Conservation (phyloP, 2,888 invertebrate species). For the Leptinotarsa peninsularis region DNA sequence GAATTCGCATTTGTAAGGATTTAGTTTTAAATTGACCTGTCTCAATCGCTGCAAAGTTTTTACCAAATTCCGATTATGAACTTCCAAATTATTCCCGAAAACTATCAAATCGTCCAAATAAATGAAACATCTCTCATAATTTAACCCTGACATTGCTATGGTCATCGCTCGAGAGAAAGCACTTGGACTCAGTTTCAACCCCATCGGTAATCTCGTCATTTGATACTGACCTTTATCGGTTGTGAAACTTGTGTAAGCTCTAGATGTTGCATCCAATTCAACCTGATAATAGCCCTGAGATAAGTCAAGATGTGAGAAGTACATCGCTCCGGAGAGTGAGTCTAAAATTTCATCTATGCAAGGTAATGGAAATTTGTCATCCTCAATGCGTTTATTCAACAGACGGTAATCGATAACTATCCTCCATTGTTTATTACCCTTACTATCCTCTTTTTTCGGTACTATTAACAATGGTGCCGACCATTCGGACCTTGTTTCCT, state of each 20-base stretch:
- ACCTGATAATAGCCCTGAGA: constrained; percentile 52
- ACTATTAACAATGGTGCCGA: no score
- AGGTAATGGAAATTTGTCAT: no score
- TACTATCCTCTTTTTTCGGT: no score
- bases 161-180: constrained; percentile 51
- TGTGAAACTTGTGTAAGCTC: constrained; percentile 49
- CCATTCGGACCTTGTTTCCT: no score
- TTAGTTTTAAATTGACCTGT: no score
- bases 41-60: no score
- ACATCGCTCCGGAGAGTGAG: constrained; percentile 43
- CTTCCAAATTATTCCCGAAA: not conserved
- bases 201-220: constrained; percentile 50
- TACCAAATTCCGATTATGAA: no score
- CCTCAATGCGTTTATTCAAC: no score
- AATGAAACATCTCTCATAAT: constrained; percentile 33
- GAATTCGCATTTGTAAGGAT: no score
- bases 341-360: no score
- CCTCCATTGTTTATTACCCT: no score
- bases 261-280: constrained; percentile 43
- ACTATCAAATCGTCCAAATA: constrained; percentile 23
- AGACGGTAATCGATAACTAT: no score
- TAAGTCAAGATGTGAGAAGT: constrained; percentile 49
- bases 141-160: constrained; percentile 48
- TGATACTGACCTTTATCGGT: constrained; percentile 51
- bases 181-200: constrained; percentile 50